Conservation (phyloP, 2,113 vertebrate species). For the Hemicordylus capensis region DNA sequence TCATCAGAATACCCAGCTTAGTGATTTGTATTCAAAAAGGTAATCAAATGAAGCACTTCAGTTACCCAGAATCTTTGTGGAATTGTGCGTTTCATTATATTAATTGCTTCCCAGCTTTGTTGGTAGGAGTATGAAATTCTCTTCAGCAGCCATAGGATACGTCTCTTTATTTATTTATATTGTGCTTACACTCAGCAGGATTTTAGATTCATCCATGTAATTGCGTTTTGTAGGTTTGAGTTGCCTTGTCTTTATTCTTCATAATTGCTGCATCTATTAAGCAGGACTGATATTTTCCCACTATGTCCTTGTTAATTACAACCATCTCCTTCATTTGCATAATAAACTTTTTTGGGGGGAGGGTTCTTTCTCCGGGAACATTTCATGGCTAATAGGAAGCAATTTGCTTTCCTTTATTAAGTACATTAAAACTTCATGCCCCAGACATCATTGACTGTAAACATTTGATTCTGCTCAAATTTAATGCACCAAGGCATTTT, state of each 20-base stretch:
- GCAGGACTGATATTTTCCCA: constrained; percentile 68
- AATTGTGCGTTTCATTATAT: constrained; percentile 20
- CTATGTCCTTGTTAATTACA: constrained; percentile 73
- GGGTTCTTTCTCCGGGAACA: constrained; percentile 71
- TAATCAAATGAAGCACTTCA: constrained; percentile 38
- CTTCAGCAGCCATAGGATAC: constrained; percentile 16
- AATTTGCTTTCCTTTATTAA: constrained; percentile 84
- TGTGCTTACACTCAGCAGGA: constrained; percentile 22
- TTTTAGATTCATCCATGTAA: constrained; percentile 64
- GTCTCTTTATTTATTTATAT: constrained; percentile 36
- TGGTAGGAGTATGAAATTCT: constrained; percentile 28
- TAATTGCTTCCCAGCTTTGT: constrained; percentile 55
- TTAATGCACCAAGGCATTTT: constrained; percentile 80
- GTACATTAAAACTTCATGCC: constrained; percentile 81
- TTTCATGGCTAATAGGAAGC: constrained; percentile 80
- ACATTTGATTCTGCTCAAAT: constrained; percentile 83
- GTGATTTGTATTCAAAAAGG: not conserved
- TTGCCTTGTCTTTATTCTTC: constrained; percentile 62
- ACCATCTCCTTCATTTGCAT: constrained; percentile 71
- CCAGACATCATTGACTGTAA: constrained; percentile 77
- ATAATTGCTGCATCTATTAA: constrained; percentile 71
- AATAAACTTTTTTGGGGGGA: constrained; percentile 68
- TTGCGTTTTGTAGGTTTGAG: constrained; percentile 62
- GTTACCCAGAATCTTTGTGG: constrained; percentile 40
- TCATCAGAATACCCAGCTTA: fast-evolving